Base-by-base conservation (phyloP, 2,113 vertebrate species). In the Oncorhynchus keta region DNA sequence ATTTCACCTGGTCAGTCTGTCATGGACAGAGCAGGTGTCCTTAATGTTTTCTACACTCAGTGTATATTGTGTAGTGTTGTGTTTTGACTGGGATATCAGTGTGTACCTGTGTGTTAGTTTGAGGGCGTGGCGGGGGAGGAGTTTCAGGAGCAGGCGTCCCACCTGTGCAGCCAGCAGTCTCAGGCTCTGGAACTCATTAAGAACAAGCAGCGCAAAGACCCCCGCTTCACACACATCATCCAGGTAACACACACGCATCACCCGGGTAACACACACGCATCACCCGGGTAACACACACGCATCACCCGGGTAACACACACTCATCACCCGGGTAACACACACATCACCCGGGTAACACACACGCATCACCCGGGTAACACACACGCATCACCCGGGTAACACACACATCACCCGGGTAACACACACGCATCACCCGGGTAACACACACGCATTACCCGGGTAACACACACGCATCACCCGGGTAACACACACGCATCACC, bases 141-240 rank as follows among this genome's bases (percentile, higher is more conserved):
- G 72, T 95, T 98, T 75, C 95, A 96, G 85, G 94, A 96, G 45
- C 95, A 96, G 3, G 94, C 93, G 0, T 95, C 96, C 0, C 93
- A 93, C 75, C 94, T 97, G 89, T 98, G 97, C 86, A 95, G 96
- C 1, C 94, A 93, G 82, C 97, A 97, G 71, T 94, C 95, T n/a
- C 90, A 93, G 13, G 96, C 96, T 0, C 91, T 96, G 20, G 97
- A 98, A 84, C 93, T 97, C 78, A 97, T 99, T 89, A 97, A 96
- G 81, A 95, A 91, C 92, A 97, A 96, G 79, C 94, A 96, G 79
- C 94, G 96, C 35, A 99, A 98, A 91, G 97, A 99, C 82, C 93
- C 90, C 5, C 95, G 96, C 0, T 98, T 99, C 68, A 92, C 96
- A 14, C 92, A 93, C 76, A 82, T 93, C 3, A 92, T 93, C 76